Base-by-base conservation (phyloP, 2,113 vertebrate species). In the Taurulus bubalis region DNA sequence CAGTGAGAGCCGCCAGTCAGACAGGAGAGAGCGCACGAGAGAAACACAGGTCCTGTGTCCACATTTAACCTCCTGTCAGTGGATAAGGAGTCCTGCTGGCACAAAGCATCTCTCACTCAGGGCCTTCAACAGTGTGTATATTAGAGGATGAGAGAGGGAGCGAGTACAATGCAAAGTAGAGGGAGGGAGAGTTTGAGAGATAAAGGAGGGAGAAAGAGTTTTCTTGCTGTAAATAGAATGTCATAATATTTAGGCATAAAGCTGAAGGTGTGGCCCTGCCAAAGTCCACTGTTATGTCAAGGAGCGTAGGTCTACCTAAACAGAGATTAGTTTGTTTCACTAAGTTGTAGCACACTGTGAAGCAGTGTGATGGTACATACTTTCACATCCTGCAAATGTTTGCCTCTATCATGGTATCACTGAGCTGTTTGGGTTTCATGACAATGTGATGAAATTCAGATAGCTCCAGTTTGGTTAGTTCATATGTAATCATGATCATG, bases 11-110 rank as follows among this genome's bases (percentile, higher is more conserved):
- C 9, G 47, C 59, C 63, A 38, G 88, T 79, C 83, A 87, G 59
- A 64, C 66, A 75, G 67, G 58, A 85, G 83, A 69, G 82, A 60
- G 59, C 15, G 64, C 83, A 81, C 66, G 82, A 82, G 79, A 89
- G 30, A 42, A 69, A n/a, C 0, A 5, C 89, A 91, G 92, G 75
- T 85, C 82, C 86, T 16, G 87, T 90, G 95, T 96, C 96, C 93
- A 95, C 95, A 94, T 97, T 95, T 96, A 97, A 96, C 94, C 91
- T 90, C 82, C 81, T 89, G 86, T 95, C 91, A 87, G 82, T 91
- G 90, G 90, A 86, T 90, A 85, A 62, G 63, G 59, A 72, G 67
- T 59, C 24, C 20, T 4, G 34, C 56, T 81, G 70, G 84, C 45
- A 64, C 62, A 34, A 49, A 49, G n/a, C 74, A 68, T 49, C 66